phyloP scores from a whole-genome alignment of 2,113 vertebrate species.

The Trogon surrucura region DNA sequence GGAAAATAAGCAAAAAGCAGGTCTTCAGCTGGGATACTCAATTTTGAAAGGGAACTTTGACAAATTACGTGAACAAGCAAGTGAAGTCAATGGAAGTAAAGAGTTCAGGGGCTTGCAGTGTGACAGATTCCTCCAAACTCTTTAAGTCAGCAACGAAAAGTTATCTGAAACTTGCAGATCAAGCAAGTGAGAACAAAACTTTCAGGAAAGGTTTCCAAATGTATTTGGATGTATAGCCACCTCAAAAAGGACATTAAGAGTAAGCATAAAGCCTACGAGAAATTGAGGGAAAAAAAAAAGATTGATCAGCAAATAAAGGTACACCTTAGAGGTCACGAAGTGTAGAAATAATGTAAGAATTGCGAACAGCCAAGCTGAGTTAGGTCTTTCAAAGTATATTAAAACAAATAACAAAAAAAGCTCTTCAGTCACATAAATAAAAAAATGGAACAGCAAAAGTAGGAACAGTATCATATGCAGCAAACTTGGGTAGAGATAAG shows the following conservation, averaged over 20 bases:
- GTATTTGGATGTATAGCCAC: constrained; percentile 53
- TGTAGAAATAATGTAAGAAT: constrained; percentile 57
- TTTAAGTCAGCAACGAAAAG: constrained; percentile 58
- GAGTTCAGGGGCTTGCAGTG: constrained; percentile 11
- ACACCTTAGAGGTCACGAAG: constrained; percentile 39
- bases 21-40: not conserved
- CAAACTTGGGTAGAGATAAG: not conserved
- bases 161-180: constrained; percentile 57
- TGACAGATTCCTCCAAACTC: constrained; percentile 38
- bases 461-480: not conserved
- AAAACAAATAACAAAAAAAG: constrained; percentile 57
- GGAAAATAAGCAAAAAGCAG: not conserved
- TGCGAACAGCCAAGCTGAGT: constrained; percentile 51
- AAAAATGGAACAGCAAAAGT: constrained; percentile 1
- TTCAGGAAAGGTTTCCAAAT: constrained; percentile 54
- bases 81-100: constrained; percentile 18
- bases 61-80: constrained; percentile 31
- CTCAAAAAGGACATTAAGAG: constrained; percentile 45
- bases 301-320: constrained; percentile 62
- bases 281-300: constrained; percentile 37
- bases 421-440: constrained; percentile 40
- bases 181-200: constrained; percentile 55
- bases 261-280: constrained; percentile 50
- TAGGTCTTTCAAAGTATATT: constrained; percentile 57
- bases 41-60: constrained; percentile 3